Conservation (phyloP, 1,140 invertebrate genomes). For the Rhysida immarginata region DNA sequence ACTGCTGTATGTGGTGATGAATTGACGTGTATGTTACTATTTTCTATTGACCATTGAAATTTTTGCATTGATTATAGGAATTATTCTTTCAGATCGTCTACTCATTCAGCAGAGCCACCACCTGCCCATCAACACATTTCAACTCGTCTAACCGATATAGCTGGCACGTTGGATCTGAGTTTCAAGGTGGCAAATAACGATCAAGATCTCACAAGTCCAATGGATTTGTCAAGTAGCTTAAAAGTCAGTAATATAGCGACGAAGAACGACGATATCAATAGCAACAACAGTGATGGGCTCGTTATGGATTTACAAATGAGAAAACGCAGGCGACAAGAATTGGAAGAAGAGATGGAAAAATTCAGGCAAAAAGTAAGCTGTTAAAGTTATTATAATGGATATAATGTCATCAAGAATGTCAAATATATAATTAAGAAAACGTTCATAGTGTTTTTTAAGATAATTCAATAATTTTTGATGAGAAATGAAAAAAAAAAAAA, state of each 20-base stretch:
- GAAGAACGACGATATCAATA: too few relatives aligned
- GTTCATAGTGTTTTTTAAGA: too few relatives aligned
- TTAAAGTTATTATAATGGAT: too few relatives aligned
- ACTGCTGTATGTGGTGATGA: too few relatives aligned
- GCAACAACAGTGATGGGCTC: neutral
- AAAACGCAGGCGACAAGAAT: constrained; percentile 1
- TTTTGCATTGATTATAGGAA: neutral
- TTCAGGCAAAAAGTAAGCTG: neutral
- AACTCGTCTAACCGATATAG: neutral
- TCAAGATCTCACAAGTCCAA: neutral
- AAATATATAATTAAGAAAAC: too few relatives aligned
- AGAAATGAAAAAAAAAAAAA: neutral
- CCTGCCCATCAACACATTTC: constrained; percentile 51
- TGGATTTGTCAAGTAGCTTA: constrained; percentile 10
- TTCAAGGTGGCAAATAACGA: constrained; percentile 15
- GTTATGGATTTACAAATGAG: constrained; percentile 8
- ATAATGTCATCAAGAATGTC: too few relatives aligned
- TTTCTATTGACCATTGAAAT: neutral
- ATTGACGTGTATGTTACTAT: too few relatives aligned
- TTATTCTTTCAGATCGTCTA: constrained; percentile 2
- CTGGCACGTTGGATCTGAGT: constrained; percentile 8
- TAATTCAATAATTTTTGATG: too few relatives aligned
- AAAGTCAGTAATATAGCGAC: neutral
- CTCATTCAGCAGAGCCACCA: constrained; percentile 33
- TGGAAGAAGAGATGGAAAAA: constrained; percentile 9